These are phyloP conservation scores for Philereme transversata DNA, from an alignment of 2,888 invertebrate species.

Conservation along the genomic window DNA sequence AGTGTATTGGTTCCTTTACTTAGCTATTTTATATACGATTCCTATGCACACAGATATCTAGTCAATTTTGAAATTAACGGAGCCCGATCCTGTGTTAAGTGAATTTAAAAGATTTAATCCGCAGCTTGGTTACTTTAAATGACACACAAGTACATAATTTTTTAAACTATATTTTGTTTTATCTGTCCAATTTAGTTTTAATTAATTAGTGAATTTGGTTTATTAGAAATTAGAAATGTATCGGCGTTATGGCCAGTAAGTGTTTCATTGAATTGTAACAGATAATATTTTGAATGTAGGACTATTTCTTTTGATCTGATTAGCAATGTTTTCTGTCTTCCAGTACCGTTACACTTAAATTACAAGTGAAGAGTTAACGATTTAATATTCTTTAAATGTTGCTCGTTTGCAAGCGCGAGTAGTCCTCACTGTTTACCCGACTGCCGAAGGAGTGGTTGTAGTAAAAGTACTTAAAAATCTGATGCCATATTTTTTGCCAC, in stretches of 20 bases:
- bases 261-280: constrained; percentile 49
- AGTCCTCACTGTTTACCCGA: constrained; percentile 54
- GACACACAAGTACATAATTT: constrained; percentile 73
- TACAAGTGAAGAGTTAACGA: constrained; percentile 49
- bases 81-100: constrained; percentile 69
- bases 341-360: constrained; percentile 65
- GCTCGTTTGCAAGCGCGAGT: constrained; percentile 46
- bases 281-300: constrained; percentile 49
- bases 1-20: constrained; percentile 81
- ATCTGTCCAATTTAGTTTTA: constrained; percentile 76
- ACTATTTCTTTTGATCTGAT: constrained; percentile 75
- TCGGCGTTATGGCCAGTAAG: constrained; percentile 72
- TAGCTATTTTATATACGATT: constrained; percentile 79
- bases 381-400: constrained; percentile 46
- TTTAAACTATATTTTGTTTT: constrained; percentile 50
- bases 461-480: constrained; percentile 78
- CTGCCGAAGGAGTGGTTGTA: constrained; percentile 27
- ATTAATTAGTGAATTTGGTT: constrained; percentile 71
- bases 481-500: constrained; percentile 83
- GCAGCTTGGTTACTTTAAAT: constrained; percentile 65
- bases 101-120: constrained; percentile 61
- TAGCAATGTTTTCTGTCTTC: constrained; percentile 81
- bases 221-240: constrained; percentile 54
- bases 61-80: constrained; percentile 83
- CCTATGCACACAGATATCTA: constrained; percentile 84